phyloP scores from a whole-genome alignment of 2,113 vertebrate species.

The Ptychochromis oligacanthus region DNA sequence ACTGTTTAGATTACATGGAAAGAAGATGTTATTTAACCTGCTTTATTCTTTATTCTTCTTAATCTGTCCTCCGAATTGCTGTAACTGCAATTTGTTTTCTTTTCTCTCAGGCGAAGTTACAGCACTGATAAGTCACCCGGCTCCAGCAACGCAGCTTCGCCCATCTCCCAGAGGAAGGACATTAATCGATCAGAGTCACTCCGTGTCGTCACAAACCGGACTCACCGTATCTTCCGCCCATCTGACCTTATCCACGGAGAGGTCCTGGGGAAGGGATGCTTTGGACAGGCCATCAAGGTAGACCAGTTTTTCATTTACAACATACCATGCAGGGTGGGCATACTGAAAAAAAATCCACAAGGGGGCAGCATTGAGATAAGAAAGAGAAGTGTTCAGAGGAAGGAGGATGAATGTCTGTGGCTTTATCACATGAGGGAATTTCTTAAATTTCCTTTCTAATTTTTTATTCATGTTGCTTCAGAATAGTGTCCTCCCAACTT shows the following conservation, averaged over 20 bases:
- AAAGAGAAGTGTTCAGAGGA: not conserved
- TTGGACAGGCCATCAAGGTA: slow-evolving; percentile 98
- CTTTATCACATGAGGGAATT: not conserved
- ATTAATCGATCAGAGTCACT: slow-evolving; percentile 93
- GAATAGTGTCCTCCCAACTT: not conserved
- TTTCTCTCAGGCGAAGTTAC: slow-evolving; percentile 86
- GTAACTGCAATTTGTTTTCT: not conserved
- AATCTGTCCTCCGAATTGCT: not conserved
- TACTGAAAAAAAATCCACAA: slow-evolving; percentile 37
- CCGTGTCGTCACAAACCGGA: slow-evolving; percentile 83
- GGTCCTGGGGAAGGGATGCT: slow-evolving; percentile 95
- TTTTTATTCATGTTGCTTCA: not conserved
- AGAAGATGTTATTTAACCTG: not conserved
- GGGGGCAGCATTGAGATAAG: slow-evolving; percentile 47
- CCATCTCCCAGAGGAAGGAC: slow-evolving; percentile 88
- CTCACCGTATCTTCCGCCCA: slow-evolving; percentile 94
- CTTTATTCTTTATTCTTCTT: not conserved
- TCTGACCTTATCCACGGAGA: slow-evolving; percentile 97
- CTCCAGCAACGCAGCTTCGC: slow-evolving; percentile 84
- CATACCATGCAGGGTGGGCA: not conserved
- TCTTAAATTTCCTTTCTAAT: not conserved
- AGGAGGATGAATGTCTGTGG: not conserved
- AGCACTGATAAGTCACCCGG: slow-evolving; percentile 94
- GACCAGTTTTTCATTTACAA: not conserved
- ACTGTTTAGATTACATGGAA: not conserved